Conservation (phyloP, 1,140 invertebrate genomes). For the Bombus difficillimus region DNA sequence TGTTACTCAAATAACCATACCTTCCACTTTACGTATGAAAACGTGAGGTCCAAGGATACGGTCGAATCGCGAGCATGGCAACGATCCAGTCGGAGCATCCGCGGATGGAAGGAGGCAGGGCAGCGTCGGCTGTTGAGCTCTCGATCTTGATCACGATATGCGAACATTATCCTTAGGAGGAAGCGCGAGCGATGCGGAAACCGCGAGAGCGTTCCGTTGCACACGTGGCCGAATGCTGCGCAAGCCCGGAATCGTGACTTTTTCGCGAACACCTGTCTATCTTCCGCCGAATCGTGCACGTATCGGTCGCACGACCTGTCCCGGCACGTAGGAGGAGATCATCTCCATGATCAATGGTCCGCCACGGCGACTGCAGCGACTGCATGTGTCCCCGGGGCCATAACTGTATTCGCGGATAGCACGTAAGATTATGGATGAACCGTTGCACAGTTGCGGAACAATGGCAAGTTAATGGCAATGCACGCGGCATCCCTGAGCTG, state of each 20-base stretch:
- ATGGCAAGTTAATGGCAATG: constrained; percentile 72
- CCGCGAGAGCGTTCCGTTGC: constrained; percentile 58
- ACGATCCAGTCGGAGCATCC: no score
- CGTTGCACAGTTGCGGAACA: constrained; percentile 74
- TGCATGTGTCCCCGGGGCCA: constrained; percentile 70
- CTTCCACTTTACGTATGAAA: no score
- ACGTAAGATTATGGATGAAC: constrained; percentile 74
- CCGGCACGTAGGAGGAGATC: constrained; percentile 65
- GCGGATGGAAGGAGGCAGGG: background rate
- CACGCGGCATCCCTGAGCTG: constrained; percentile 23
- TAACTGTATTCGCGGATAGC: constrained; percentile 73
- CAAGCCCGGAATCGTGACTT: constrained; percentile 66
- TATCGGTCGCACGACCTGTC: constrained; percentile 71
- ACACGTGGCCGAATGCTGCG: constrained; percentile 56
- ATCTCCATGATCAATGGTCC: constrained; percentile 73
- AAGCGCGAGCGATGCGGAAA: constrained; percentile 42
- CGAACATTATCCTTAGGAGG: constrained; percentile 49
- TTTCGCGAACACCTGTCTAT: constrained; percentile 71
- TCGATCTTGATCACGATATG: constrained; percentile 44
- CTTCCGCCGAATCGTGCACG: constrained; percentile 68
- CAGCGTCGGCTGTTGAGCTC: background rate
- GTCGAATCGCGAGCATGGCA: background rate
- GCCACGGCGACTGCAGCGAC: constrained; percentile 55
- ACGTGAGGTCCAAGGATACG: background rate
- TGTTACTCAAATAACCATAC: no score